phyloP scores from a whole-genome alignment of 2,113 vertebrate genomes.

The Plecturocebus donacophilus region DNA sequence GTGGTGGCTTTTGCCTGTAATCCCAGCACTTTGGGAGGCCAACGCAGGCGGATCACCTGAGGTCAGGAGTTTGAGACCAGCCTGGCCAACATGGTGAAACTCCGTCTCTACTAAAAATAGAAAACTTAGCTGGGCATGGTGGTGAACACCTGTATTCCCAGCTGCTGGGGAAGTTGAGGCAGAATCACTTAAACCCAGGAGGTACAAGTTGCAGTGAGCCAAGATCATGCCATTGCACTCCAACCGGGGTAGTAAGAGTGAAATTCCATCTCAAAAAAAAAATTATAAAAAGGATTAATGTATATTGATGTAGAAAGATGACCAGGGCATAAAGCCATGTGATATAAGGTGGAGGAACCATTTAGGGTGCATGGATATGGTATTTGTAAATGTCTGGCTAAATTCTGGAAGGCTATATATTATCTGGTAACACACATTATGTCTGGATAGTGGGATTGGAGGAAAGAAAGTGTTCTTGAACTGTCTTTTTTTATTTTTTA shows the following conservation, averaged over 20 bases:
- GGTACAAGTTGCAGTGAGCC: no score
- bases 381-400: neutral
- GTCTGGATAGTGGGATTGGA: neutral
- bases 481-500: neutral
- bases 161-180: no score
- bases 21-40: no score
- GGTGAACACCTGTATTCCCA: no score
- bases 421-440: neutral
- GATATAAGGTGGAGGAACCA: neutral
- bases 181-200: no score
- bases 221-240: no score
- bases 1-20: no score
- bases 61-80: no score
- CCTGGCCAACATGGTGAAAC: no score
- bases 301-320: neutral
- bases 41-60: no score
- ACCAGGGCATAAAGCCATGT: neutral
- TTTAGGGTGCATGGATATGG: neutral
- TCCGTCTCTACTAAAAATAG: no score
- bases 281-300: neutral
- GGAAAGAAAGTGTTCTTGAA: neutral
- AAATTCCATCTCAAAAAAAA: neutral
- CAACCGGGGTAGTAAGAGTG: fast-evolving
- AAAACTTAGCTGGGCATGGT: no score
- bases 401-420: neutral